Evolutionary conservation across 2,888 invertebrate species (phyloP).

Genomic region (Poecilobothrus nobilitatus): DNA sequence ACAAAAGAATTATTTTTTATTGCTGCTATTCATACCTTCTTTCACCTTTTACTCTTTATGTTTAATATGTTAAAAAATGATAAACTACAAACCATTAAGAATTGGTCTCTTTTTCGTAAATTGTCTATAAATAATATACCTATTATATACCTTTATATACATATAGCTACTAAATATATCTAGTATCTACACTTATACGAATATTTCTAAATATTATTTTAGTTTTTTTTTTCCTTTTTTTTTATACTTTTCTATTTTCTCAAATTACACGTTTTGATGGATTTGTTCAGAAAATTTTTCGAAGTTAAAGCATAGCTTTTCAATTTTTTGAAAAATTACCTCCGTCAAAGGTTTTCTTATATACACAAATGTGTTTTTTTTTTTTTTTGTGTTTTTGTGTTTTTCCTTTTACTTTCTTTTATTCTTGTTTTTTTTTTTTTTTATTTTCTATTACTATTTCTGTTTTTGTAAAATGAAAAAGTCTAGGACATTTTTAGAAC

Average conservation of each 20-base stretch:
- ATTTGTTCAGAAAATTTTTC: neutral
- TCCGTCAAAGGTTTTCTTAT: neutral
- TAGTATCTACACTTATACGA: no score
- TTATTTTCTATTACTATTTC: no score
- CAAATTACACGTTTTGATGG: neutral
- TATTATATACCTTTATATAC: no score
- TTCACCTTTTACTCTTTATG: no score
- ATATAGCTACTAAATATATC: no score
- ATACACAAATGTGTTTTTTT: no score
- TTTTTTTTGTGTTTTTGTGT: no score
- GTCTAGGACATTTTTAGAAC: slow-evolving; percentile 1
- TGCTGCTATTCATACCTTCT: no score
- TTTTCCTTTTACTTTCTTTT: no score
- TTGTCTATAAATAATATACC: neutral
- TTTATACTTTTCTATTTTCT: neutral
- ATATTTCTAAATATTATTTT: no score
- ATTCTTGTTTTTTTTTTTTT: no score
- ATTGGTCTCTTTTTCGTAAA: neutral
- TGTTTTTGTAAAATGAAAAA: neutral
- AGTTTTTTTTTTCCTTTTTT: neutral
- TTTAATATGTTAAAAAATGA: neutral
- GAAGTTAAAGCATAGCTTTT: slow-evolving; percentile 1
- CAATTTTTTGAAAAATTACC: slow-evolving; percentile 1
- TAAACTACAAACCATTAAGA: neutral
- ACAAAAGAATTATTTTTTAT: no score